Evolutionary conservation across 2,888 invertebrate species (phyloP).

Genomic region (Apodemia mormo): DNA sequence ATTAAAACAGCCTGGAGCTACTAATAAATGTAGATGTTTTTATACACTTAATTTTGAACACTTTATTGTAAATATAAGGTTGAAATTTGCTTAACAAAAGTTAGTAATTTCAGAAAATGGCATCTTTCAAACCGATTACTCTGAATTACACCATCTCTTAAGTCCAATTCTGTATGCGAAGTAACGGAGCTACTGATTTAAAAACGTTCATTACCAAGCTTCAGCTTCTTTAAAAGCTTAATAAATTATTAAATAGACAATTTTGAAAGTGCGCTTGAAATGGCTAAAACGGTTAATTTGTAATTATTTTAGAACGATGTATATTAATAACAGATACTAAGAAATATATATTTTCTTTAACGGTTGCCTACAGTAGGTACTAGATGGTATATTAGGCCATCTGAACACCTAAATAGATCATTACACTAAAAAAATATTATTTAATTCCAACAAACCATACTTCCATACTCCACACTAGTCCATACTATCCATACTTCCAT

Average conservation of each 20-base stretch:
- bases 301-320: not conserved
- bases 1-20: conserved; percentile 11
- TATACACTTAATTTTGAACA: not conserved
- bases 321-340: not conserved
- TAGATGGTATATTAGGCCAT: too few species aligned
- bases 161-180: conserved; percentile 49
- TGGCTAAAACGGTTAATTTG: conserved; percentile 33
- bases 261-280: conserved; percentile 49
- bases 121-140: conserved; percentile 53
- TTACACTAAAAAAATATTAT: too few species aligned
- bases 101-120: conserved; percentile 54
- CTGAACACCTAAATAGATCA: too few species aligned
- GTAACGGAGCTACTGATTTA: conserved; percentile 45
- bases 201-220: conserved; percentile 52
- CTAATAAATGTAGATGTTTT: conserved; percentile 14
- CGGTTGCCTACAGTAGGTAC: not conserved
- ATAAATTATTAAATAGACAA: conserved; percentile 66
- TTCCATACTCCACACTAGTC: too few species aligned
- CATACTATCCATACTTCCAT: too few species aligned
- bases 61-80: not conserved
- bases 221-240: conserved; percentile 59
- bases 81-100: conserved; percentile 19
- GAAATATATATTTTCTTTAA: not conserved
- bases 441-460: too few species aligned
- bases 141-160: conserved; percentile 56